These are phyloP conservation scores for Acanthacorydalis orientalis DNA, from an alignment of 2,888 invertebrate species.

Conservation along the genomic window DNA sequence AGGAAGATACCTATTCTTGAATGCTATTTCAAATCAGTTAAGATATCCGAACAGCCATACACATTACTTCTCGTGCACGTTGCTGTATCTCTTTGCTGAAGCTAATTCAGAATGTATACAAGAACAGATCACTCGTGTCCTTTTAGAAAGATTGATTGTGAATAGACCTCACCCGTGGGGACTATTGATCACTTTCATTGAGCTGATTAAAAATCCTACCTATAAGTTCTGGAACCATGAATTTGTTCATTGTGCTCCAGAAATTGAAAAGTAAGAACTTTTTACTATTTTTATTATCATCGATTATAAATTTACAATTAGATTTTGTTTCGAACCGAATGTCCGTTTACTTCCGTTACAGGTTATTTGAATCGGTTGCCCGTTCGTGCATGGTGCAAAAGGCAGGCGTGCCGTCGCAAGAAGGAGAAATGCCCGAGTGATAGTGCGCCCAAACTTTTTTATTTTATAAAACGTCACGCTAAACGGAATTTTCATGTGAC, in stretches of 20 bases:
- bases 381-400: slow-evolving; percentile 87
- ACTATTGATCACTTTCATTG: slow-evolving; percentile 93
- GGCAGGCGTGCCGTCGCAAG: slow-evolving; percentile 44
- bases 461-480: too few species aligned
- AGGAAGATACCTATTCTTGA: slow-evolving; percentile 93
- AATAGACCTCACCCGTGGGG: slow-evolving; percentile 99
- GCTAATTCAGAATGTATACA: slow-evolving; percentile 95
- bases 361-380: slow-evolving; percentile 91
- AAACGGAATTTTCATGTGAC: too few species aligned
- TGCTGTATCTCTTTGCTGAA: slow-evolving; percentile 93
- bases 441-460: slow-evolving; percentile 15
- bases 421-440: slow-evolving; percentile 52
- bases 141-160: slow-evolving; percentile 91
- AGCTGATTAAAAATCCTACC: slow-evolving; percentile 93
- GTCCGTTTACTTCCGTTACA: slow-evolving; percentile 30
- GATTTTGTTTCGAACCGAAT: slow-evolving; percentile 9
- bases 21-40: slow-evolving; percentile 96
- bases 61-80: slow-evolving; percentile 96
- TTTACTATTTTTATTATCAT: not conserved
- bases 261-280: slow-evolving; percentile 86
- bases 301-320: slow-evolving; percentile 1
- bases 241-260: slow-evolving; percentile 98
- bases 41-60: slow-evolving; percentile 99
- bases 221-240: slow-evolving; percentile 99
- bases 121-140: slow-evolving; percentile 92